Percentiles rank a stretch among this genome's conserved stretches.
Conservation (phyloP, 1,140 invertebrate genomes). For the Aphaenogaster rudis region DNA sequence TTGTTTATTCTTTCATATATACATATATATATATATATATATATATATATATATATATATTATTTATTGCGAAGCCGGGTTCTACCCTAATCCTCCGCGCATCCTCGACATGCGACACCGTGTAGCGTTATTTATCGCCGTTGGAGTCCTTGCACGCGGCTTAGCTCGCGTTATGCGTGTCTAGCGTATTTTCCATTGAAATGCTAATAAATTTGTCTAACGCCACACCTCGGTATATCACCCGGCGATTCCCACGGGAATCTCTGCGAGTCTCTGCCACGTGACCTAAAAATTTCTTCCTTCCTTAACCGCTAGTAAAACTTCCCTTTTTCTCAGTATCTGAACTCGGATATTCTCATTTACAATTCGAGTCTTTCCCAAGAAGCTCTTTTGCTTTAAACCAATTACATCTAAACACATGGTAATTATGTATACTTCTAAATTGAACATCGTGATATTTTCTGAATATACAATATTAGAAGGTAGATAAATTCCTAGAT, state of each 20-base stretch:
- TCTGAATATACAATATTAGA: neutral
- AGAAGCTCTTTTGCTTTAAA: neutral
- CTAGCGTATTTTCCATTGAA: conserved; percentile 63
- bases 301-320: neutral
- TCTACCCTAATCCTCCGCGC: neutral
- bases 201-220: conserved; percentile 70
- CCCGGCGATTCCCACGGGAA: conserved; percentile 31
- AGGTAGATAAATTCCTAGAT: neutral
- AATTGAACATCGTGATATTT: neutral
- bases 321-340: neutral
- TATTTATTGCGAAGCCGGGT: neutral
- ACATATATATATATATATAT: neutral
- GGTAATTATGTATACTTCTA: neutral
- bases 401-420: neutral
- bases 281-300: conserved; percentile 2
- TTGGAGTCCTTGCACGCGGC: neutral
- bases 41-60: neutral
- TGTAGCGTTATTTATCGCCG: conserved; percentile 62
- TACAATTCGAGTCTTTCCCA: neutral
- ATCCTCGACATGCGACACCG: conserved; percentile 7
- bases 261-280: neutral
- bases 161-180: conserved; percentile 16
- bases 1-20: neutral
- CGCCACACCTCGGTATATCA: conserved; percentile 66
- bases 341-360: neutral